Base-by-base conservation (phyloP, 2,888 invertebrate genomes). In the Trissonchulus sp. region DNA sequence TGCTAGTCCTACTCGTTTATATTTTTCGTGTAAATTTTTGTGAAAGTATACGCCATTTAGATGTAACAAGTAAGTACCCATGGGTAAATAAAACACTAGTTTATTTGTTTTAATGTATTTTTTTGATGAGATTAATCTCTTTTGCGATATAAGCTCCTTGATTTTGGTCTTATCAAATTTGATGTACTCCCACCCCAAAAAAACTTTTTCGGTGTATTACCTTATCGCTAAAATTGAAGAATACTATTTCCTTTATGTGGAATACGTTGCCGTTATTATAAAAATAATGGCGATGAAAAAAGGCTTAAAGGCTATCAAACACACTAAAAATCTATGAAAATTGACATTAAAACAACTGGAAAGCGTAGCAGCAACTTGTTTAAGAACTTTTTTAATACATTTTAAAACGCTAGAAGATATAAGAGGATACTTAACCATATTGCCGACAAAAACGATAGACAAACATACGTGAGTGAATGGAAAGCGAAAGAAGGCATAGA, bases 221-320 rank as follows among this genome's bases (percentile, higher is more conserved):
- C 82, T 0, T 77, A 74, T n/a, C 72, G 77, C 73, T 76, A 75
- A 2, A 76, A 77, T 48, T 77, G 77, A 0, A 81, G 81, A 76
- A 76, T 81, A 1, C 76, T 78, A 38, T 82, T 82, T 74, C 77
- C 81, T 1, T 75, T 83, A 3, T 82, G 82, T 77, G 38, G 71
- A 28, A 77, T 76, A 15, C 80, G 81, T 72, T 77, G 76, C 68
- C 77, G 80, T 48, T n/a, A 76, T 0, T 60, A 78, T 34, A 71
- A 76, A 37, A 76, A 78, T 77, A 48, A 73, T 18, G n/a, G n/a
- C 48, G 8, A 23, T 48, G 8, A 15, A 15, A 8, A 48, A 8
- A 48, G 23, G 8, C 8, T 15, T 23, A 15, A 8, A 23, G 48
- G 23, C 8, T 15, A 23, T 15, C 8, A 48, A 48, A 8, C 23